These are phyloP conservation scores for Phenacoccus solenopsis DNA, from an alignment of 1,140 invertebrate species.

Conservation along the genomic window DNA sequence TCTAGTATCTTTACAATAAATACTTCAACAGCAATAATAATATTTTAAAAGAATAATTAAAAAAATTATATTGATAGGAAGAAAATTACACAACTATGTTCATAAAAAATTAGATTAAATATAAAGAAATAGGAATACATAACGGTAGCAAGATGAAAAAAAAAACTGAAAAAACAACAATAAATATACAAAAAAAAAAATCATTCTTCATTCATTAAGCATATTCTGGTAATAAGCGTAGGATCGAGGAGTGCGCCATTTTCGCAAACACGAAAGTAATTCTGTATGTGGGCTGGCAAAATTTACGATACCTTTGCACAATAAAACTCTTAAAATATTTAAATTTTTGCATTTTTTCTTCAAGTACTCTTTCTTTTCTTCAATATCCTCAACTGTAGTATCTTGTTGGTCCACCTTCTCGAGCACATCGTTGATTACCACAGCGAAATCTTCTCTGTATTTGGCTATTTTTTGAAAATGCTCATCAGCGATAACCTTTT, in stretches of 20 bases:
- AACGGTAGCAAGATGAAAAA: too few relatives aligned
- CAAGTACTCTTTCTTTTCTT: not conserved
- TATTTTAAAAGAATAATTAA: too few relatives aligned
- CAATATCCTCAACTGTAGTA: not conserved
- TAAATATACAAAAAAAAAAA: not conserved
- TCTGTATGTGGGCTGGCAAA: too few relatives aligned
- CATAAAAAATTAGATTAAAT: too few relatives aligned
- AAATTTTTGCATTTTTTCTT: not conserved
- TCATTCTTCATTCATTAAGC: not conserved
- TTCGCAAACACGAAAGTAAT: too few relatives aligned
- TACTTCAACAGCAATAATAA: too few relatives aligned
- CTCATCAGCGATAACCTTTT: not conserved
- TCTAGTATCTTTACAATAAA: too few relatives aligned
- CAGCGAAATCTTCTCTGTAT: not conserved
- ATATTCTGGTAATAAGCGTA: not conserved
- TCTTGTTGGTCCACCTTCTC: not conserved
- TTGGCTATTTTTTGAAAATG: not conserved
- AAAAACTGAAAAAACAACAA: too few relatives aligned
- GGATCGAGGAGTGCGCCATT: not conserved
- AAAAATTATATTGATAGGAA: too few relatives aligned
- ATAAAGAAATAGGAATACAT: too few relatives aligned
- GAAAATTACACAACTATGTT: too few relatives aligned
- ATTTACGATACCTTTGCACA: too few relatives aligned
- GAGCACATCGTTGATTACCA: not conserved
- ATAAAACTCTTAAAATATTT: not conserved